A percentile compares a stretch with the other conserved stretches of the same genome.
phyloP scores from a whole-genome alignment of 2,113 vertebrate genomes.

The Nerophis ophidion region DNA sequence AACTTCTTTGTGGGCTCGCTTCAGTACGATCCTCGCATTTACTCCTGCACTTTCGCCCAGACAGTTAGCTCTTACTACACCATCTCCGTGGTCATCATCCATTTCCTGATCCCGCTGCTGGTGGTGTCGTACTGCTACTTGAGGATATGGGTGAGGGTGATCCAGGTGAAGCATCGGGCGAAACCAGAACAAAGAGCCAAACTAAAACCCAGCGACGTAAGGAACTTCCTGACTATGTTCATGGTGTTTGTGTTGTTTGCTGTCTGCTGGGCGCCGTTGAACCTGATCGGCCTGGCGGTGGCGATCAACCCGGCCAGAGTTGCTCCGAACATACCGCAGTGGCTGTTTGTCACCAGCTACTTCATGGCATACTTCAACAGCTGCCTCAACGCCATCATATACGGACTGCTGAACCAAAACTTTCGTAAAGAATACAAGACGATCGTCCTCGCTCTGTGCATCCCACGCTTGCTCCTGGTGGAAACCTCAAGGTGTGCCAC shows the following conservation, averaged over 20 bases:
- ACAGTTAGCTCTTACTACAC: slow-evolving; percentile 73
- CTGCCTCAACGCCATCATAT: slow-evolving; percentile 69
- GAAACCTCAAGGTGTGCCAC: slow-evolving; percentile 63
- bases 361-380: slow-evolving; percentile 73
- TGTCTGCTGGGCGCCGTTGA: slow-evolving; percentile 67
- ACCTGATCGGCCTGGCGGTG: slow-evolving; percentile 66
- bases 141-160: slow-evolving; percentile 73
- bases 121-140: slow-evolving; percentile 76
- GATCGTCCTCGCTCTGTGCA: slow-evolving; percentile 57
- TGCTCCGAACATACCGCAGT: slow-evolving; percentile 61
- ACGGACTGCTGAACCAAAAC: slow-evolving; percentile 68
- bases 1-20: slow-evolving; percentile 74
- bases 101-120: slow-evolving; percentile 71
- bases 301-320: slow-evolving; percentile 59
- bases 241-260: slow-evolving; percentile 70
- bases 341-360: slow-evolving; percentile 68
- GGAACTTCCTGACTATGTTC: slow-evolving; percentile 75
- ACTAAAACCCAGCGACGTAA: slow-evolving; percentile 67
- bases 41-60: slow-evolving; percentile 70
- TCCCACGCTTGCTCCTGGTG: slow-evolving; percentile 55
- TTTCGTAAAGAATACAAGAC: slow-evolving; percentile 71
- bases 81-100: slow-evolving; percentile 70
- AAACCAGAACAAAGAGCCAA: slow-evolving; percentile 61
- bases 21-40: slow-evolving; percentile 72
- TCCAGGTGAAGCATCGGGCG: slow-evolving; percentile 67